Evolutionary conservation across 1,140 invertebrate species (phyloP).

Genomic region (Drosophila paulistorum): DNA sequence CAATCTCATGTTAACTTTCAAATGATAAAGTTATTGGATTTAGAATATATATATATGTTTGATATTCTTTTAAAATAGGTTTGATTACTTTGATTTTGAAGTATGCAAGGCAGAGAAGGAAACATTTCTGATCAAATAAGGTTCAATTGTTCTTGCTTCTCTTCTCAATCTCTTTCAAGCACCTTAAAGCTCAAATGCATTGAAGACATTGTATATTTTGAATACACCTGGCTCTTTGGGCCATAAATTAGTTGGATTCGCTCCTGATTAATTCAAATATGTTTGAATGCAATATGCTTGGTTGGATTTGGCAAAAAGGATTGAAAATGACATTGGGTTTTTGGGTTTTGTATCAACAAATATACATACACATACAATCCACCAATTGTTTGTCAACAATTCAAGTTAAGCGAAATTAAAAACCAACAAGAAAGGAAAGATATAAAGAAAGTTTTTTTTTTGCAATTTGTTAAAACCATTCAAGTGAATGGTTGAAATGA

Average conservation of each 20-base stretch:
- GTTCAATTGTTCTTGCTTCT: no score
- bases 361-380: background rate
- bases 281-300: background rate
- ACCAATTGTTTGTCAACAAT: background rate
- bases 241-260: background rate
- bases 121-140: no score
- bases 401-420: background rate
- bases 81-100: no score
- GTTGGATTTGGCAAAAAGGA: background rate
- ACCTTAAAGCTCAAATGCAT: no score
- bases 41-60: no score
- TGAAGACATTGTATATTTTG: no score
- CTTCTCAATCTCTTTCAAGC: no score
- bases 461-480: background rate
- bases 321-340: background rate
- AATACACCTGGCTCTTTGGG: no score
- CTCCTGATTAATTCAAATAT: background rate
- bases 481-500: background rate
- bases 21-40: no score
- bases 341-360: background rate
- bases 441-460: background rate
- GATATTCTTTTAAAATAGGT: no score
- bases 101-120: no score
- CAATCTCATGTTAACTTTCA: no score
- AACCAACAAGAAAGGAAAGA: background rate